Conservation (phyloP, 2,888 invertebrate genomes). For the Drosophila pseudotalamancana region DNA sequence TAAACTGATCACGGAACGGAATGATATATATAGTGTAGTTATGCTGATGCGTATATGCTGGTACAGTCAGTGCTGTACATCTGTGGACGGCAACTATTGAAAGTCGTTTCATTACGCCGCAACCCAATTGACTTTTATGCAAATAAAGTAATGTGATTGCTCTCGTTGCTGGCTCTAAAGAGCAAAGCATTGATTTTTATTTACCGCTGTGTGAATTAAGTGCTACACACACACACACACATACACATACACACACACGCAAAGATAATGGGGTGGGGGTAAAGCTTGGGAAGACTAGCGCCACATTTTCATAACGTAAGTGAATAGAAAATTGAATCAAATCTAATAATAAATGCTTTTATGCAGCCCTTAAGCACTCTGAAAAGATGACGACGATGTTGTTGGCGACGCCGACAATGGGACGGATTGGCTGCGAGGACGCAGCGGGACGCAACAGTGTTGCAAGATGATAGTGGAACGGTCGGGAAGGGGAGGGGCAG, state of each 20-base stretch:
- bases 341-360: slow-evolving; percentile 80
- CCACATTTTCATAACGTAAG: slow-evolving; percentile 79
- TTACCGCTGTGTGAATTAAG: slow-evolving; percentile 70
- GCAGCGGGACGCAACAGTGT: slow-evolving; percentile 25
- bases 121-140: slow-evolving; percentile 76
- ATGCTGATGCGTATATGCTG: not conserved
- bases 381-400: slow-evolving; percentile 70
- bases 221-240: slow-evolving; percentile 38
- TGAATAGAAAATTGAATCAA: slow-evolving; percentile 80
- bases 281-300: slow-evolving; percentile 30
- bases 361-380: slow-evolving; percentile 79
- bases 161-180: slow-evolving; percentile 44
- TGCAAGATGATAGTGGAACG: not conserved
- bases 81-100: slow-evolving; percentile 49
- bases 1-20: slow-evolving; percentile 18
- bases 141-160: slow-evolving; percentile 74
- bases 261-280: not conserved
- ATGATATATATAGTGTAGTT: slow-evolving; percentile 3
- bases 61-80: slow-evolving; percentile 20
- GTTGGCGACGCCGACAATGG: slow-evolving; percentile 37
- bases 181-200: slow-evolving; percentile 73
- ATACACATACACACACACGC: not conserved
- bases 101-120: slow-evolving; percentile 66
- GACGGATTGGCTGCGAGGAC: slow-evolving; percentile 4
- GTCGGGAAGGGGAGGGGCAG: slow-evolving; percentile 8